Evolutionary conservation across 1,140 invertebrate genomes (phyloP), one percentile per base, ranked within the genome.

Genomic region (Sminthurinus signatus): DNA sequence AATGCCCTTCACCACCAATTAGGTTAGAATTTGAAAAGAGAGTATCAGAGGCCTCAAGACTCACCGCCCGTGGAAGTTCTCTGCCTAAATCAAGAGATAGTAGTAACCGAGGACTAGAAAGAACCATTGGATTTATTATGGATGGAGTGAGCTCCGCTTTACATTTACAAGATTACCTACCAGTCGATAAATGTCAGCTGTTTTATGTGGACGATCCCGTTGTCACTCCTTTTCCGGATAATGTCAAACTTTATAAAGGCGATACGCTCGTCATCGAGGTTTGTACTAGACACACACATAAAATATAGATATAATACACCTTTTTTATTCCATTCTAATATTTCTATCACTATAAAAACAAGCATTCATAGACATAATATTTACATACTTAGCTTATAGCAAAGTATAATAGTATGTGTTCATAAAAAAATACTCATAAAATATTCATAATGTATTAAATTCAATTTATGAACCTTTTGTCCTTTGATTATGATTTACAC

Each of bases 251-350:
- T 0, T 93, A 95, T 73, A 94, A 96, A 75, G 93, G 92, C 29
- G 95, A 98, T 76, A 89, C 91, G 3, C 78, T 98, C 46, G 93
- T 98, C 1, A 95, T 98, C 71, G 93, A 96, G 78, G 84, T 83
- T 74, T 74, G 75, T n/a, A n/a, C n/a, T n/a, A 66, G 61, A 10
- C 10, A n/a, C n/a, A n/a, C 39, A n/a, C n/a, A n/a, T n/a, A n/a
- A n/a, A n/a, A n/a, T n/a, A n/a, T n/a, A n/a, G n/a, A n/a, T n/a
- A n/a, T n/a, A n/a, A n/a, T n/a, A n/a, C n/a, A n/a, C n/a, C n/a
- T n/a, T n/a, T n/a, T 58, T 25, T 21, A 15, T 25, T 58, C 31
- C 17, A 21, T 42, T 10, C 17, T 4, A 12, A 43, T 42, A n/a
- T n/a, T n/a, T n/a, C n/a, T n/a, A n/a, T n/a, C n/a, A n/a, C n/a